These are phyloP conservation scores for Yponomeuta evonymella DNA, from an alignment of 2,888 invertebrate genomes.

Conservation along the genomic window DNA sequence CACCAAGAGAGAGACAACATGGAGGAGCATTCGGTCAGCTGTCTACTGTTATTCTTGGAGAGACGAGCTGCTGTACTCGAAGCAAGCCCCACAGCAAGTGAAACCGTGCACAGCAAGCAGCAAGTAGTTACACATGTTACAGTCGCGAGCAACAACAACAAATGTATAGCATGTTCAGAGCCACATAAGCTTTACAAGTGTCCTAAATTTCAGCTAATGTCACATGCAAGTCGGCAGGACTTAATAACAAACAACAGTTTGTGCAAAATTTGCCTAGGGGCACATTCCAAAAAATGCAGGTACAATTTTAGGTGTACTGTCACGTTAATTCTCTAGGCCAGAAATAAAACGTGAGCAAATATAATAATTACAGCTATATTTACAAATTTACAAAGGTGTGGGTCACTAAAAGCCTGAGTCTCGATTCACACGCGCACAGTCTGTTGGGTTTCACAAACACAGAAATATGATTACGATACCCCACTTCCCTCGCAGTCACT, in stretches of 20 bases:
- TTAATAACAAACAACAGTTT: not conserved
- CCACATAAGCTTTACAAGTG: not conserved
- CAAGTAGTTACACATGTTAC: slow-evolving; percentile 2
- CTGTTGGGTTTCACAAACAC: no score
- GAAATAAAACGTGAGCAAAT: no score
- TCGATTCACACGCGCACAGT: no score
- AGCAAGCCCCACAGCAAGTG: not conserved
- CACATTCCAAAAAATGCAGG: not conserved
- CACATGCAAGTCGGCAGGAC: not conserved
- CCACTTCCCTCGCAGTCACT: no score
- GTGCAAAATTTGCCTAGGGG: not conserved
- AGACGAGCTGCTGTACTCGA: not conserved
- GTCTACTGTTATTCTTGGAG: not conserved
- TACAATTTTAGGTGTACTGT: not conserved
- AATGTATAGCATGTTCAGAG: not conserved
- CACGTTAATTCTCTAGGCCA: no score
- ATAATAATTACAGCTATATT: no score
- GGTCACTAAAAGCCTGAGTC: no score
- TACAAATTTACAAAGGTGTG: no score
- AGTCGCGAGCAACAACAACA: not conserved
- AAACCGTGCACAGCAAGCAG: slow-evolving; percentile 12
- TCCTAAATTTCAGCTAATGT: not conserved
- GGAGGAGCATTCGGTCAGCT: not conserved
- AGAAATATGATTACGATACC: no score
- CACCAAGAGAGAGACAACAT: not conserved